Evolutionary conservation across 2,113 vertebrate species (phyloP).

Genomic region (Hypomesus transpacificus): DNA sequence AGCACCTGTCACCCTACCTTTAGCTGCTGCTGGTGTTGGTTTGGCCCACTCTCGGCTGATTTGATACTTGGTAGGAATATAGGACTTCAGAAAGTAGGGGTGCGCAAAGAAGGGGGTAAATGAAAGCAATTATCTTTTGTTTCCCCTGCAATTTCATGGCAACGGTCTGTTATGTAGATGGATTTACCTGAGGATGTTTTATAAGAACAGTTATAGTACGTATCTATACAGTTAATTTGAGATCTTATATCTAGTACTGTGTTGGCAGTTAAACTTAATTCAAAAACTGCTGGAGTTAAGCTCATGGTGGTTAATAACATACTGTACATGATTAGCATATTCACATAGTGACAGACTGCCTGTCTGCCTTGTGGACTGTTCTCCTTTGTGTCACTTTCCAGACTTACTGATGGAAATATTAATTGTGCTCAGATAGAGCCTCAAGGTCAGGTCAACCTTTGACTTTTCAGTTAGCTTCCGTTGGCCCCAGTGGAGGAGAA

Average conservation of each 20-base stretch:
- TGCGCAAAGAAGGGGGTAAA: neutral
- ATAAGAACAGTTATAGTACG: no score
- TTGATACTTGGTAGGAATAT: neutral
- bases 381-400: constrained; percentile 27
- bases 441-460: constrained; percentile 58
- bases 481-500: constrained; percentile 36
- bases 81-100: neutral
- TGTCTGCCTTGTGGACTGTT: constrained; percentile 27
- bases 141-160: no score
- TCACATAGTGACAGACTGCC: neutral
- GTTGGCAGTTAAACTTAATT: neutral
- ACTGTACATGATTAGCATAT: no score
- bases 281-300: neutral
- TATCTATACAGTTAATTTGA: neutral
- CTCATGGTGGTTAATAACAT: neutral
- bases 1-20: constrained; percentile 50
- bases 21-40: constrained; percentile 22
- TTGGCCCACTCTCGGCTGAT: constrained; percentile 33
- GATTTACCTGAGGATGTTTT: no score
- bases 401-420: constrained; percentile 39
- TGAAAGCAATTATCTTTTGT: no score
- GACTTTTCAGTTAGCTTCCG: constrained; percentile 51
- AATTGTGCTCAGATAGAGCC: constrained; percentile 36
- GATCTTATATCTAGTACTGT: neutral
- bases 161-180: no score